Conservation (phyloP, 2,113 vertebrate genomes). For the Sitta europaea region DNA sequence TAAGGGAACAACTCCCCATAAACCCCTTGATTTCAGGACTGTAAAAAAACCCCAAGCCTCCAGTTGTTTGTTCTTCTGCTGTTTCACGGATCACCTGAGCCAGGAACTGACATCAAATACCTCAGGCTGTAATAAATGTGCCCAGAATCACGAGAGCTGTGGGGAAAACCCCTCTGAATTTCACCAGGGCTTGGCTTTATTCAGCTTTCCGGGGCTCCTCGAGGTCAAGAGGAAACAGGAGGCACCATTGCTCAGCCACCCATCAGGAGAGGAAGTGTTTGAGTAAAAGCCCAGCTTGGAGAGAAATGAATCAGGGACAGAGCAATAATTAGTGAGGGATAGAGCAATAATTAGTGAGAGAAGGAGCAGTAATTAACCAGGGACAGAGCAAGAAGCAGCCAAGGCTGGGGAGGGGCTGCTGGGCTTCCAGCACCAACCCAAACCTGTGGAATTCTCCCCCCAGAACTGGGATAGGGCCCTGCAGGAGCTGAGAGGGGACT, state of each 20-base stretch:
- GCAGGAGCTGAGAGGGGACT: background rate
- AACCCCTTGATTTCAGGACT: background rate
- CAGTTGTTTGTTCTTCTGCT: background rate
- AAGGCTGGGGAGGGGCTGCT: background rate
- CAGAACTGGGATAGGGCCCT: background rate
- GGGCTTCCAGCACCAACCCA: background rate
- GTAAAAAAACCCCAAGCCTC: too few relatives aligned
- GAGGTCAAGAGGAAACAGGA: background rate
- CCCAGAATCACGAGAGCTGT: background rate
- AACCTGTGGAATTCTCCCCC: background rate
- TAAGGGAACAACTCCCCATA: background rate
- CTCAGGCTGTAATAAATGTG: background rate
- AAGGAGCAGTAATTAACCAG: background rate
- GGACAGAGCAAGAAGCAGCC: background rate
- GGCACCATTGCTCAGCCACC: background rate
- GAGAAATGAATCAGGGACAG: background rate
- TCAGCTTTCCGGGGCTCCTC: background rate
- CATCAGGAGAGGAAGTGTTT: background rate
- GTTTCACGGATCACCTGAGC: background rate
- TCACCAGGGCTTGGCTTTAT: background rate
- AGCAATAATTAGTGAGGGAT: background rate
- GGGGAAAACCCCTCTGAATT: slow-evolving; percentile 40
- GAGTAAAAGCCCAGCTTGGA: background rate
- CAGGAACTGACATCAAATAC: background rate
- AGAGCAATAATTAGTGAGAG: background rate